A percentile compares a stretch with the other conserved stretches of the same genome.
These are phyloP conservation scores for Didymodactylos carnosus DNA, from an alignment of 2,888 invertebrate species.

Conservation along the genomic window DNA sequence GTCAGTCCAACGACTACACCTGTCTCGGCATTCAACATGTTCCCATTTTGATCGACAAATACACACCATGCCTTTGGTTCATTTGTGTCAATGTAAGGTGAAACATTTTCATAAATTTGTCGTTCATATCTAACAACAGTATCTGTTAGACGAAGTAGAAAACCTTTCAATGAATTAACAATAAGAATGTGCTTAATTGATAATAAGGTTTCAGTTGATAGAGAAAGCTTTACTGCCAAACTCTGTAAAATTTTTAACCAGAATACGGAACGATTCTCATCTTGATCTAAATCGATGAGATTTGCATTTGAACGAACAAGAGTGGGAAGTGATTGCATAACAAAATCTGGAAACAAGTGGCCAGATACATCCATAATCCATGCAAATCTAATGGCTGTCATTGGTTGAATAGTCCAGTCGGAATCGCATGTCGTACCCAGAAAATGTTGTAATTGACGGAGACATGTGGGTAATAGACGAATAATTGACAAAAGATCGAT, in stretches of 20 bases:
- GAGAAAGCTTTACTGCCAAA: not conserved
- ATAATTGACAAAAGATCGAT: not conserved
- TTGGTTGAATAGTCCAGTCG: not conserved
- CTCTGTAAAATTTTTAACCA: not conserved
- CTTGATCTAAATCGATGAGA: not conserved
- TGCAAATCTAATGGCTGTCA: not conserved
- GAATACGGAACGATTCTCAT: not conserved
- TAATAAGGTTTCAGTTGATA: not conserved
- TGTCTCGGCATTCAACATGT: not conserved
- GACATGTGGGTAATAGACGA: not conserved
- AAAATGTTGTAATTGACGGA: not conserved
- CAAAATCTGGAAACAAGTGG: not conserved
- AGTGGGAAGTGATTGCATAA: not conserved
- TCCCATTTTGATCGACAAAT: not conserved
- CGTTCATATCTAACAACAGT: not conserved
- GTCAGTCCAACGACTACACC: not conserved
- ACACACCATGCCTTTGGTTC: not conserved
- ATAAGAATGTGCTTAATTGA: not conserved
- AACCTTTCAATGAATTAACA: not conserved
- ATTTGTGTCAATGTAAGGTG: not conserved
- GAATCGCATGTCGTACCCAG: not conserved
- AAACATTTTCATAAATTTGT: not conserved
- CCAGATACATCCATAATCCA: not conserved
- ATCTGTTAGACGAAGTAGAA: not conserved
- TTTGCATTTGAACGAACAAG: not conserved